Evolutionary conservation across 2,888 invertebrate genomes (phyloP).

Genomic region (Phrixothrix hirtus): DNA sequence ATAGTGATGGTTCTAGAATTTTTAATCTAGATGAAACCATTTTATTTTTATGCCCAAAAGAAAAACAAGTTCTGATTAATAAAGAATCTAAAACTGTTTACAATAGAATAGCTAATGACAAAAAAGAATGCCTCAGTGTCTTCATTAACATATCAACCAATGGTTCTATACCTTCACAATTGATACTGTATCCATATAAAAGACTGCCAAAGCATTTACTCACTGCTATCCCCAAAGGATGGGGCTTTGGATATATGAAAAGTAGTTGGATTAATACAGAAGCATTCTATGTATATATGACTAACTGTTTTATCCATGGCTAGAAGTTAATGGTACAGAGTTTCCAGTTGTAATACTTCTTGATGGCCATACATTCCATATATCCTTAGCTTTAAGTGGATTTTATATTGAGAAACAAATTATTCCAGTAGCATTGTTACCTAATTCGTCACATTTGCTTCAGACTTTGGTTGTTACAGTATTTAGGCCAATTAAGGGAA

Average conservation of each 20-base stretch:
- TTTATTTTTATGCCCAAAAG: neutral
- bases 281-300: neutral
- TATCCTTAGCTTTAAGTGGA: slow-evolving; percentile 45
- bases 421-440: slow-evolving; percentile 45
- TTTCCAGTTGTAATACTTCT: slow-evolving; percentile 50
- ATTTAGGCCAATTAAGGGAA: slow-evolving; percentile 45
- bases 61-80: neutral
- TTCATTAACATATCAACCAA: neutral
- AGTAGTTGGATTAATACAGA: neutral
- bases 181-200: neutral
- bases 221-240: neutral
- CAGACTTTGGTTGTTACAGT: slow-evolving; percentile 51
- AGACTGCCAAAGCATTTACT: neutral
- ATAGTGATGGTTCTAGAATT: no score
- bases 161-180: neutral
- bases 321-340: slow-evolving; percentile 39
- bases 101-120: neutral
- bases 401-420: slow-evolving; percentile 51
- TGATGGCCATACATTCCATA: no score
- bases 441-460: slow-evolving; percentile 50
- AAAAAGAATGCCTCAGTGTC: neutral
- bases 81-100: neutral
- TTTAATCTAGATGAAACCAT: no score
- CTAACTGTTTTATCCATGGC: slow-evolving; percentile 19
- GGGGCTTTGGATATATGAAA: neutral